Base-by-base conservation (phyloP, 2,113 vertebrate genomes). In the Maylandia zebra region DNA sequence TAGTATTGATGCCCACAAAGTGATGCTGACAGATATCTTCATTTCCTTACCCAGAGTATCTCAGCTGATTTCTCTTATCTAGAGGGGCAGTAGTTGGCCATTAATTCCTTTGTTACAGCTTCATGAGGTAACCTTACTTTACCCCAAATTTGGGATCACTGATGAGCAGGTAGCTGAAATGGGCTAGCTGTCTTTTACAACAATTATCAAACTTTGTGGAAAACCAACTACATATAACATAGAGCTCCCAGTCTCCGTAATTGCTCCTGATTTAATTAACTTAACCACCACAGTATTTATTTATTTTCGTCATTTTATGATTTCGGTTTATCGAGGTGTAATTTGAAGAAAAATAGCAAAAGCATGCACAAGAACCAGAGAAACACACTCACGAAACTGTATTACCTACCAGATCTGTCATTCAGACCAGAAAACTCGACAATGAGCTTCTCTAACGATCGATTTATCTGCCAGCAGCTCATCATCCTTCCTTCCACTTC, bases 391-490 rank as follows among this genome's bases (percentile, higher is more conserved):
- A 34, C 10, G 0, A 83, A 36, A 30, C 17, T 57, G 34, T 27
- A 61, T 64, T 10, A n/a, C 14, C n/a, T 10, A 2, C 43, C 43
- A 38, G 5, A 10, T 22, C 30, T 30, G 81, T 27, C 74, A 80
- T 7, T 64, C 43, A 64, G 79, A 89, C 89, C 90, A 4, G 57
- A 4, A 3, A 86, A 82, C 56, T 92, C 82, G 59, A 83, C 10
- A 55, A 59, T 84, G 27, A 56, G 81, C 87, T 2, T 6, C 78
- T 55, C 30, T 24, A 1, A 2, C 4, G 16, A 92, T 95, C 93
- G 89, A 90, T 86, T 50, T 83, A 6, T 93, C 95, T 86, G 85
- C 9, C 71, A 52, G 48, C 92, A 57, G 56, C 93, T 95, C 5
- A 13, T 89, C 89, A 16, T 19, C 13, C 87, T 91, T 64, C 59